These are phyloP conservation scores for Ctenicera cuprea DNA, from an alignment of 2,888 invertebrate genomes.

Conservation along the genomic window DNA sequence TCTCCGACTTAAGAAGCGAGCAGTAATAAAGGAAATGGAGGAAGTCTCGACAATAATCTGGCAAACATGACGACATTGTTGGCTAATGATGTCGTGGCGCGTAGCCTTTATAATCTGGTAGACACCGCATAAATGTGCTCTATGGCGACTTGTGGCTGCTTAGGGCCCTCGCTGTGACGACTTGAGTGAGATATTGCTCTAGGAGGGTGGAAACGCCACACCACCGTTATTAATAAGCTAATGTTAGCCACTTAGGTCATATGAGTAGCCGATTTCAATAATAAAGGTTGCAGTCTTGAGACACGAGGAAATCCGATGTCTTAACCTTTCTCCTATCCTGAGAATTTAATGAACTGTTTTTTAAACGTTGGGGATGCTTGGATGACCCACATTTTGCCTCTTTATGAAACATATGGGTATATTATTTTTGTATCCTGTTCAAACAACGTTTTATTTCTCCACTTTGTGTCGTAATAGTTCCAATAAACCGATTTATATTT, in stretches of 20 bases:
- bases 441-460: no score
- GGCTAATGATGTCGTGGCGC: constrained; percentile 56
- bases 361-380: no score
- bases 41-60: constrained; percentile 53
- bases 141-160: constrained; percentile 51
- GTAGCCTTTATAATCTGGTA: constrained; percentile 56
- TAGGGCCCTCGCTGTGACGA: constrained; percentile 41
- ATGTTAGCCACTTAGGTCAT: constrained; percentile 23
- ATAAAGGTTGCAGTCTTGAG: neutral
- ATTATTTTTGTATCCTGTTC: no score
- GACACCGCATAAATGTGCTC: constrained; percentile 55
- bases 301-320: neutral
- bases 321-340: no score
- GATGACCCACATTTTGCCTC: no score
- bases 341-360: no score
- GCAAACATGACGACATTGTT: constrained; percentile 54
- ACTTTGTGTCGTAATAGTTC: no score
- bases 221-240: constrained; percentile 42
- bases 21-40: constrained; percentile 52
- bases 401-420: no score
- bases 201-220: constrained; percentile 34
- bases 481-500: no score
- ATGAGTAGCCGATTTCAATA: constrained; percentile 22
- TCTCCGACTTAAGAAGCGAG: constrained; percentile 32
- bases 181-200: constrained; percentile 44